Evolutionary conservation across 2,888 invertebrate species (phyloP).

Genomic region (Phaonia tiefii): DNA sequence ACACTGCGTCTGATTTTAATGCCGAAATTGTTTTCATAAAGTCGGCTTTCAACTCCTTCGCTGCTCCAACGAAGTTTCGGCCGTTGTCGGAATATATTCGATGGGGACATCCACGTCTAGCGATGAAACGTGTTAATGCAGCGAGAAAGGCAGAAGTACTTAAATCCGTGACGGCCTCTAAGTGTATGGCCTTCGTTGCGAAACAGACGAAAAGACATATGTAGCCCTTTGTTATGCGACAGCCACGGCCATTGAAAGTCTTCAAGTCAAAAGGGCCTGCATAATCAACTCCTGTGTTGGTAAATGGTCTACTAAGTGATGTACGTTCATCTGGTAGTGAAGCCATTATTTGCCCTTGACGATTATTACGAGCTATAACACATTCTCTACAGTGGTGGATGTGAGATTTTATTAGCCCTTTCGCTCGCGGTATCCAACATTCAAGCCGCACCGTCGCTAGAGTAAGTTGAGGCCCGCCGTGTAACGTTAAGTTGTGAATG

Average conservation of each 20-base stretch:
- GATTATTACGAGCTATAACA: too few species aligned
- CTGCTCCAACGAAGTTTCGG: conserved; percentile 53
- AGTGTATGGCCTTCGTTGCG: conserved; percentile 37
- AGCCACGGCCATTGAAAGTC: conserved; percentile 11
- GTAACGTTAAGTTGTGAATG: not conserved
- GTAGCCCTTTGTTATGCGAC: conserved; percentile 35
- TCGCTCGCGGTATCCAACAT: not conserved
- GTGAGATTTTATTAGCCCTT: not conserved
- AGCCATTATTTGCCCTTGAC: not conserved
- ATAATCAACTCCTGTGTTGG: conserved; percentile 36
- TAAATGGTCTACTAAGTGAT: too few species aligned
- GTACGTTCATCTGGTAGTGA: not conserved
- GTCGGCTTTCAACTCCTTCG: conserved; percentile 29
- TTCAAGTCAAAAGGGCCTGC: conserved; percentile 42
- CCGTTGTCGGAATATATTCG: conserved; percentile 59
- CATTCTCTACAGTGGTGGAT: not conserved
- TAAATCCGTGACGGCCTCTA: conserved; percentile 44
- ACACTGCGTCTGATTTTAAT: not conserved
- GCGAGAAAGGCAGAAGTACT: too few species aligned
- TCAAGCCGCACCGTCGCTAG: not conserved
- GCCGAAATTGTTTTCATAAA: not conserved
- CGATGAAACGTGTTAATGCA: too few species aligned
- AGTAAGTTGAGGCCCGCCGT: not conserved
- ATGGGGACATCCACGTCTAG: too few species aligned
- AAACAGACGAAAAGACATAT: conserved; percentile 30